phyloP scores from a whole-genome alignment of 2,888 invertebrate genomes.

The Cephus sareptanus region DNA sequence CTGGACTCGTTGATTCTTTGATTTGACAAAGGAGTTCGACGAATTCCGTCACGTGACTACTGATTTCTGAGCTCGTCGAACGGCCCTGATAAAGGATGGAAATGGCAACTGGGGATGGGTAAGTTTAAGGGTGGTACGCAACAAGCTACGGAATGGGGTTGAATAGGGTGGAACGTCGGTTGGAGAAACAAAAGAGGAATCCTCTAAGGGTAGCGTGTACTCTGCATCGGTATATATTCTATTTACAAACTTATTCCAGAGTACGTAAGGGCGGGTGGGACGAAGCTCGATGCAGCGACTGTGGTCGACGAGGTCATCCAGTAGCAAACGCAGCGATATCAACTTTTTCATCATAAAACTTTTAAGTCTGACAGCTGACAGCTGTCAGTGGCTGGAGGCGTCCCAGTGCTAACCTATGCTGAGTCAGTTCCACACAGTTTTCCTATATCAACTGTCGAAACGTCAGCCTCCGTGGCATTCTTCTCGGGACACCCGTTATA shows the following conservation, averaged over 20 bases:
- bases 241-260: background rate
- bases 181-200: background rate
- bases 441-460: conserved; percentile 21
- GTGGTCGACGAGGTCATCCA: background rate
- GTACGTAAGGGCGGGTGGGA: background rate
- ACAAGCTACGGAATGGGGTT: background rate
- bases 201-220: background rate
- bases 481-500: background rate
- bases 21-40: background rate
- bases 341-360: conserved; percentile 54
- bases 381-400: conserved; percentile 51
- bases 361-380: conserved; percentile 55
- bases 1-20: background rate
- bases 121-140: background rate
- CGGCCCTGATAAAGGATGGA: background rate
- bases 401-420: background rate
- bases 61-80: background rate
- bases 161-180: background rate
- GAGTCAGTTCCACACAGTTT: conserved; percentile 15
- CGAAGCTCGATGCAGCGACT: background rate
- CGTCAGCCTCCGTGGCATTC: conserved; percentile 8
- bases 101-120: background rate
- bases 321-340: conserved; percentile 58
- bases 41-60: background rate
- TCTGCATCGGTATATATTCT: background rate